A percentile compares a stretch with the other conserved stretches of the same genome.
Evolutionary conservation across 2,797 vertebrate genomes (phyloP).

Genomic region (Phrynocephalus vlangalii): DNA sequence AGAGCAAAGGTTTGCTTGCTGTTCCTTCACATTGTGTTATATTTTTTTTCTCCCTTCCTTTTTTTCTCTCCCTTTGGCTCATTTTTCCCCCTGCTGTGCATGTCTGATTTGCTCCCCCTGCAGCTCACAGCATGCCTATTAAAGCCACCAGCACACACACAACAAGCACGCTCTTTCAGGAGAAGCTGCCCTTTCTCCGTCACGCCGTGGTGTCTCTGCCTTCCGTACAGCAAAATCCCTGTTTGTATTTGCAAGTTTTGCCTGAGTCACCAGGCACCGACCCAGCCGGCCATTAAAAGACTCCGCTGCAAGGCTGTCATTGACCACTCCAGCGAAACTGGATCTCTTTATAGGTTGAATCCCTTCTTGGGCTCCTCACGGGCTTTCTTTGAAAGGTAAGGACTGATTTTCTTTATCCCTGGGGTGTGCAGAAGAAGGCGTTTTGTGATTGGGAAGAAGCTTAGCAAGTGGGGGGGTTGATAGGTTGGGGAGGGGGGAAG

Average conservation of each 20-base stretch:
- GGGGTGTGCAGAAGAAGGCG: neutral
- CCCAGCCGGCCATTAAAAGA: neutral
- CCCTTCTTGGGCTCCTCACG: neutral
- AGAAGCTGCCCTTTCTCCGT: neutral
- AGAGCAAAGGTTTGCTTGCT: neutral
- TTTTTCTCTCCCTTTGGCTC: neutral
- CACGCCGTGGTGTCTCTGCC: too few species aligned
- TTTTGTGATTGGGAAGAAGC: neutral
- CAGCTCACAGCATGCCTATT: conserved; percentile 13
- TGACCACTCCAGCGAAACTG: neutral
- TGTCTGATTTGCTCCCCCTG: conserved; percentile 33
- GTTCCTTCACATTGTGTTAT: neutral
- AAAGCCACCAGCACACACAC: neutral
- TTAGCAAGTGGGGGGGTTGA: too few species aligned
- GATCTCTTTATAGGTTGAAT: too few species aligned
- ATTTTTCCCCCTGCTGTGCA: neutral
- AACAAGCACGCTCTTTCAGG: neutral
- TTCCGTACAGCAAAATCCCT: neutral
- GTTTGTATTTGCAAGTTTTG: neutral
- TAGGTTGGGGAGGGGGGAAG: neutral
- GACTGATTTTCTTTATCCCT: too few species aligned
- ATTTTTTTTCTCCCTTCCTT: too few species aligned
- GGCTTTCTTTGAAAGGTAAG: neutral
- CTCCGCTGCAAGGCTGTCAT: neutral
- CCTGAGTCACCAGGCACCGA: neutral